phyloP scores from a whole-genome alignment of 2,888 invertebrate genomes.

The Nebria brevicollis region DNA sequence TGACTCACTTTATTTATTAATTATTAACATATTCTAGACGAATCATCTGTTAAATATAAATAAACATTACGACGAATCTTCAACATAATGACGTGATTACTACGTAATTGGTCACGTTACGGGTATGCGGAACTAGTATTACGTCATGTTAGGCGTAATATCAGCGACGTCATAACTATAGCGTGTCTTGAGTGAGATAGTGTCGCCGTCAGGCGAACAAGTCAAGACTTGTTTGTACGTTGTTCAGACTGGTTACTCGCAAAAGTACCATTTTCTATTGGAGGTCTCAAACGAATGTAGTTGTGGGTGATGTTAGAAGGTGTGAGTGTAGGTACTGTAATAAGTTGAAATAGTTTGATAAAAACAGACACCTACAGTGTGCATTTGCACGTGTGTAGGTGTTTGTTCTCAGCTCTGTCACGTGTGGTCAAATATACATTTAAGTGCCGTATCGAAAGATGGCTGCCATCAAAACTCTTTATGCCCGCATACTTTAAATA shows the following conservation, averaged over 20 bases:
- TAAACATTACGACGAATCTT: neutral
- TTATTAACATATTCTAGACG: neutral
- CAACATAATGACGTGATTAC: neutral
- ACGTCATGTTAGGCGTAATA: neutral
- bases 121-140: neutral
- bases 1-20: neutral
- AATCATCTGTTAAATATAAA: neutral
- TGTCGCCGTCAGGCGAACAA: neutral
- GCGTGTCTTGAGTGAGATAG: neutral
- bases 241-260: neutral
- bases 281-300: too few species aligned
- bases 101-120: neutral
- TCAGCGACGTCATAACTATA: neutral
- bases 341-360: too few species aligned
- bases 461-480: too few species aligned
- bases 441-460: too few species aligned
- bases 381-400: too few species aligned
- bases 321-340: too few species aligned
- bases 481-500: too few species aligned
- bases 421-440: too few species aligned
- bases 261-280: too few species aligned
- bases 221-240: neutral
- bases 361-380: too few species aligned
- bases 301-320: too few species aligned
- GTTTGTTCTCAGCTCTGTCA: too few species aligned